Conservation (phyloP, 2,113 vertebrate species). For the Triplophysa tibetana region DNA sequence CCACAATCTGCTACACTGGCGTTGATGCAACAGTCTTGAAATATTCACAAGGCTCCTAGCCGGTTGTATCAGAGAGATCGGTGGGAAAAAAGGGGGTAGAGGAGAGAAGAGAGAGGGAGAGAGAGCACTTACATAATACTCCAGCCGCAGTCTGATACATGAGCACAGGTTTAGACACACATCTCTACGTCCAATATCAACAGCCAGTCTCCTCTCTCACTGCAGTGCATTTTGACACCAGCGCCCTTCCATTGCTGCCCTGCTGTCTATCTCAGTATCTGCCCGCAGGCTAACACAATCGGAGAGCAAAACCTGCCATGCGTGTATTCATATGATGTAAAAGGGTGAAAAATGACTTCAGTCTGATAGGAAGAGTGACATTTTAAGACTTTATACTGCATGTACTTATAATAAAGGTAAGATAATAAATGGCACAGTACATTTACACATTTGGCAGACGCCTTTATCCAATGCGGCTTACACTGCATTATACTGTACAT, state of each 20-base stretch:
- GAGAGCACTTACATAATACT: slow-evolving; percentile 53
- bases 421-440: too few relatives aligned
- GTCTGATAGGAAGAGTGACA: too few relatives aligned
- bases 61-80: slow-evolving; percentile 33
- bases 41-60: slow-evolving; percentile 56
- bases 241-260: neutral
- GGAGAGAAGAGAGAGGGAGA: slow-evolving; percentile 14
- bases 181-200: slow-evolving; percentile 4
- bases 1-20: slow-evolving; percentile 66
- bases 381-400: too few relatives aligned
- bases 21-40: slow-evolving; percentile 60
- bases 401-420: too few relatives aligned
- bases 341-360: too few relatives aligned
- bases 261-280: slow-evolving; percentile 10
- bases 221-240: slow-evolving; percentile 13
- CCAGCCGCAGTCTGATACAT: slow-evolving; percentile 31
- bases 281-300: slow-evolving; percentile 7
- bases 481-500: too few relatives aligned
- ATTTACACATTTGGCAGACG: too few relatives aligned
- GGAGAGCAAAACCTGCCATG: neutral
- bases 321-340: neutral
- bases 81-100: slow-evolving; percentile 14
- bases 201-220: slow-evolving; percentile 5
- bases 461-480: too few relatives aligned
- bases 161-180: slow-evolving; percentile 41